Base-by-base conservation (phyloP, 2,888 invertebrate species). In the Apamea anceps region DNA sequence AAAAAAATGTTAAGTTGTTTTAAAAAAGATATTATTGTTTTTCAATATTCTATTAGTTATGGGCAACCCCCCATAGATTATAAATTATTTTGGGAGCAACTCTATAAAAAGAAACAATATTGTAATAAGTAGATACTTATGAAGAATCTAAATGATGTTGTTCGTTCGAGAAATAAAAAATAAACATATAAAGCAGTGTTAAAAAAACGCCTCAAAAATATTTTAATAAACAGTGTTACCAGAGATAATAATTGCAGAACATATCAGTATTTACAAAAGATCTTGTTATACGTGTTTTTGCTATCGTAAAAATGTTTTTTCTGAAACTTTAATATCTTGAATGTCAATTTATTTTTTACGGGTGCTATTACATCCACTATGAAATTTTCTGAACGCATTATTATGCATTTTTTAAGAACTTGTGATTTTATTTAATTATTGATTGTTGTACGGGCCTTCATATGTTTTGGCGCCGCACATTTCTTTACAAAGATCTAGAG, bases 391-490 rank as follows among this genome's bases (percentile, higher is more conserved):
- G 65, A 80, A 79, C 68, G 82, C 79, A 89, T 81, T 80, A 72
- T 76, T 81, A 81, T 77, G 79, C 63, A 80, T 72, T 87, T 85
- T 85, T 74, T 71, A 60, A 77, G 60, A 83, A 79, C 66, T 85
- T 85, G 68, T 83, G 60, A 84, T 78, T 86, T 88, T 79, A 83
- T 87, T 80, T 79, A 77, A 88, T 73, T 80, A 82, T 85, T 84
- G 80, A 85, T 85, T 84, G 83, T 83, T 88, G 91, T 89, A 87
- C 85, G 82, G 81, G 95, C 96, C 96, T 96, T 96, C 95, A 96
- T 96, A 96, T 96, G 96, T 96, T 96, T 96, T 96, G 96, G 96
- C 94, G 81, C 81, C 89, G 87, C 83, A 77, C 75, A 72, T 79
- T 54, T 67, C 73, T 82, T 80, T 73, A 72, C 62, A 67, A 72